Conservation (phyloP, 2,797 vertebrate species). For the Chelonia mydas region DNA sequence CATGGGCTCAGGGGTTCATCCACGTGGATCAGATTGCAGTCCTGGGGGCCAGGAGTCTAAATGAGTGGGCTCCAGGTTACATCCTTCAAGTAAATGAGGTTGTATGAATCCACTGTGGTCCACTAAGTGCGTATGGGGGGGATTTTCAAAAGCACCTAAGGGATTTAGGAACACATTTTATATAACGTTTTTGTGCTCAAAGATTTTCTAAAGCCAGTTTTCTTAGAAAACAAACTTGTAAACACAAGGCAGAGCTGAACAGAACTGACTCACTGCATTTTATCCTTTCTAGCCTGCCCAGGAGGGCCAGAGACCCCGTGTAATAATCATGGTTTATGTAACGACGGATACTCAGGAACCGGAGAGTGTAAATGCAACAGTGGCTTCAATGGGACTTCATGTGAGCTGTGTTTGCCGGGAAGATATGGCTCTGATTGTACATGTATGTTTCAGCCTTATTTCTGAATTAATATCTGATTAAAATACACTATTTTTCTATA, state of each 20-base stretch:
- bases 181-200: background rate
- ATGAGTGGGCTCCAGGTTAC: background rate
- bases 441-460: constrained; percentile 71
- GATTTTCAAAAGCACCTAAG: fast-evolving
- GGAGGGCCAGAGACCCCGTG: constrained; percentile 85
- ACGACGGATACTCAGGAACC: constrained; percentile 82
- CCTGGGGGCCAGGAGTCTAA: background rate
- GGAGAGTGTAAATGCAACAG: constrained; percentile 87
- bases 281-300: constrained; percentile 87
- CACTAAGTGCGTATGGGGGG: background rate
- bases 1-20: background rate
- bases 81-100: background rate
- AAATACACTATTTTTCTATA: background rate
- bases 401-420: constrained; percentile 86
- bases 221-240: fast-evolving
- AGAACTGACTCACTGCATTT: background rate
- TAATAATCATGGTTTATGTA: constrained; percentile 86
- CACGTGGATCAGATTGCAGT: background rate
- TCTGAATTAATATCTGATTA: background rate
- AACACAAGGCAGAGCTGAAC: background rate
- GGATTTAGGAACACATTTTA: background rate
- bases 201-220: background rate
- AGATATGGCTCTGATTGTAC: constrained; percentile 87
- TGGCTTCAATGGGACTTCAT: constrained; percentile 88
- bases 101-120: background rate